Conservation (phyloP, 2,797 vertebrate genomes). For the Chiloscyllium punctatum region DNA sequence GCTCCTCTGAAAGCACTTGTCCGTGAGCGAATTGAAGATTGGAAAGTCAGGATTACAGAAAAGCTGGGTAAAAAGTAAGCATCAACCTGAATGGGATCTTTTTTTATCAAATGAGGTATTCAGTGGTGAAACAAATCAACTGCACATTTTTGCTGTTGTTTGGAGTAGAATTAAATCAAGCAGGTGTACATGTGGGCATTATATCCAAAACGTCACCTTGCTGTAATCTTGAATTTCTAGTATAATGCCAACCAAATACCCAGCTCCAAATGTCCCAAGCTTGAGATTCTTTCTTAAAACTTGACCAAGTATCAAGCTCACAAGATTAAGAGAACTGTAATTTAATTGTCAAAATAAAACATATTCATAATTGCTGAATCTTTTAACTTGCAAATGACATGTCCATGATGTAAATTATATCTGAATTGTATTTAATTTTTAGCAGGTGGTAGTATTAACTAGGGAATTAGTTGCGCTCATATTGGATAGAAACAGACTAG, state of each 20-base stretch:
- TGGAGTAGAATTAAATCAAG: too few relatives aligned
- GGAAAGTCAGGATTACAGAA: slow-evolving; percentile 91
- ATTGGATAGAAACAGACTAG: not conserved
- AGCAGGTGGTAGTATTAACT: not conserved
- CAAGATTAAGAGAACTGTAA: not conserved
- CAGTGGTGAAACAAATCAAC: not conserved
- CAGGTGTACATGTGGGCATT: not conserved
- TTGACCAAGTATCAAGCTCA: not conserved
- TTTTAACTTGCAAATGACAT: not conserved
- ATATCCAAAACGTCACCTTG: not conserved
- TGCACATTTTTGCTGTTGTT: not conserved
- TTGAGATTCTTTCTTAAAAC: not conserved
- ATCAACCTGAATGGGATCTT: slow-evolving; percentile 42
- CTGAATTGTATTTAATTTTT: not conserved
- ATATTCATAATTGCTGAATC: not conserved
- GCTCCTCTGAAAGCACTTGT: slow-evolving; percentile 93
- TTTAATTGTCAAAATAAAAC: not conserved
- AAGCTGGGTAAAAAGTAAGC: slow-evolving; percentile 90
- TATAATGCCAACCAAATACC: not conserved
- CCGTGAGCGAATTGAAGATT: slow-evolving; percentile 91
- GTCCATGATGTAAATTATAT: not conserved
- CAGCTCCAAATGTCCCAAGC: not conserved
- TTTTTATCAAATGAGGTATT: not conserved
- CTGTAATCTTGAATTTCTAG: not conserved
- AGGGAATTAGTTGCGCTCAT: not conserved